Conservation (phyloP, 2,888 invertebrate species). For the Micoletzkya japonica region DNA sequence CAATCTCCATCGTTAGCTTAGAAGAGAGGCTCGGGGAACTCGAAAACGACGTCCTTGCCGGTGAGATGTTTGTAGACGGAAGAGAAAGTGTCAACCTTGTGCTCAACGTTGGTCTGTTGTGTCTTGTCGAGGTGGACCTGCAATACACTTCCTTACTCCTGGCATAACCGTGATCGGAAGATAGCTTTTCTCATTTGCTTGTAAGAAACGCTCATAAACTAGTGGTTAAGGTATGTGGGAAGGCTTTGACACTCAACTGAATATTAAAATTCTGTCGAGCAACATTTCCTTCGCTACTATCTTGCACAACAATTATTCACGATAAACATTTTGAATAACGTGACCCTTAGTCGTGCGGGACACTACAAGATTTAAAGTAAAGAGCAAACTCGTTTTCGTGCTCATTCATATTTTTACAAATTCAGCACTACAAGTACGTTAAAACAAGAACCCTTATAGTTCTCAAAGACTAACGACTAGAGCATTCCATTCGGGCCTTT, state of each 20-base stretch:
- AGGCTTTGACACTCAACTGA: constrained; percentile 26
- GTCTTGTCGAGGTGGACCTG: constrained; percentile 80
- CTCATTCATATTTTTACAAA: no score
- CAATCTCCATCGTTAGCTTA: constrained; percentile 53
- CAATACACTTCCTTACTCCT: no score
- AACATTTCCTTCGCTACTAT: constrained; percentile 27
- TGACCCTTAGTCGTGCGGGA: not conserved
- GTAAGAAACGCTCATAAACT: not conserved
- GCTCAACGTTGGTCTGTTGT: constrained; percentile 98
- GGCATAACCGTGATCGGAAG: no score
- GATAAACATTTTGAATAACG: not conserved
- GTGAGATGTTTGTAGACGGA: constrained; percentile 98
- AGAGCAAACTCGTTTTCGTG: no score
- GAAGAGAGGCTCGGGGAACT: constrained; percentile 88
- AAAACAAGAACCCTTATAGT: no score
- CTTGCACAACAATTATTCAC: not conserved
- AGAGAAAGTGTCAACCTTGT: constrained; percentile 93
- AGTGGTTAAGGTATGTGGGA: constrained; percentile 3
- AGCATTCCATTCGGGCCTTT: no score
- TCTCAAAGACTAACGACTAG: no score
- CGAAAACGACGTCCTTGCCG: constrained; percentile 96
- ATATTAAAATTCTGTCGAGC: constrained; percentile 23
- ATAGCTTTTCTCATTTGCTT: no score
- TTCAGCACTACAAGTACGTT: no score
- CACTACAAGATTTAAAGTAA: not conserved